Evolutionary conservation across 2,888 invertebrate species (phyloP).

Genomic region (Drosophila pegasa): DNA sequence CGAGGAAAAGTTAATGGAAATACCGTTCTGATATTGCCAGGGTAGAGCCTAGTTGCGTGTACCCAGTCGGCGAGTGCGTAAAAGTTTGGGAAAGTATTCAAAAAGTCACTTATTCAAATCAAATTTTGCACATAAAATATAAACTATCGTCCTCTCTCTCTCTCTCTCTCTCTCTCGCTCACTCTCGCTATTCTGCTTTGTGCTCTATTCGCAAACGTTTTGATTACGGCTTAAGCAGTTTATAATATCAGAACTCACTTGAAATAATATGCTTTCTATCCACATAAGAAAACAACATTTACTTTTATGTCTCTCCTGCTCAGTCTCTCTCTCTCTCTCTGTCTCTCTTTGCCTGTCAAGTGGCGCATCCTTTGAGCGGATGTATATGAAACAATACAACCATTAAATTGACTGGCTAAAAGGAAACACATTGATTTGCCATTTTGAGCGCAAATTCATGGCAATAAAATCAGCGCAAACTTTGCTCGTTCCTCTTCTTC

Average conservation of each 20-base stretch:
- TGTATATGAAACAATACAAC: conserved; percentile 53
- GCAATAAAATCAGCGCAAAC: conserved; percentile 79
- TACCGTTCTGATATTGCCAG: conserved; percentile 30
- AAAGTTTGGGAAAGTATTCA: conserved; percentile 2
- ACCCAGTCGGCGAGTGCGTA: background rate
- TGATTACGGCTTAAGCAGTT: conserved; percentile 3
- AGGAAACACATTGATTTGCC: conserved; percentile 81
- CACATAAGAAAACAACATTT: conserved; percentile 1
- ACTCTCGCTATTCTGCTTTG: background rate
- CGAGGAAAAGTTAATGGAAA: conserved; percentile 66
- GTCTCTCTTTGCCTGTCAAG: background rate
- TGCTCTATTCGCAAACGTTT: conserved; percentile 1
- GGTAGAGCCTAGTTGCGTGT: conserved; percentile 20
- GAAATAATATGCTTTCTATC: conserved; percentile 6
- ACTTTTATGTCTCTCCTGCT: background rate
- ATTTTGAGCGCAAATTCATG: conserved; percentile 80
- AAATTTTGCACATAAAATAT: conserved; percentile 12
- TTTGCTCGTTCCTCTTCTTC: conserved; percentile 24
- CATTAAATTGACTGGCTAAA: conserved; percentile 75
- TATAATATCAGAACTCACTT: conserved; percentile 12
- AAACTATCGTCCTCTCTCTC: background rate
- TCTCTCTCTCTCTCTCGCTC: background rate
- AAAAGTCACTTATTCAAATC: conserved; percentile 1
- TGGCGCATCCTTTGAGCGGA: conserved; percentile 13
- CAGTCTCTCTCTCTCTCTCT: background rate